Conservation (phyloP, 2,797 vertebrate species). For the Crocidura indochinensis region DNA sequence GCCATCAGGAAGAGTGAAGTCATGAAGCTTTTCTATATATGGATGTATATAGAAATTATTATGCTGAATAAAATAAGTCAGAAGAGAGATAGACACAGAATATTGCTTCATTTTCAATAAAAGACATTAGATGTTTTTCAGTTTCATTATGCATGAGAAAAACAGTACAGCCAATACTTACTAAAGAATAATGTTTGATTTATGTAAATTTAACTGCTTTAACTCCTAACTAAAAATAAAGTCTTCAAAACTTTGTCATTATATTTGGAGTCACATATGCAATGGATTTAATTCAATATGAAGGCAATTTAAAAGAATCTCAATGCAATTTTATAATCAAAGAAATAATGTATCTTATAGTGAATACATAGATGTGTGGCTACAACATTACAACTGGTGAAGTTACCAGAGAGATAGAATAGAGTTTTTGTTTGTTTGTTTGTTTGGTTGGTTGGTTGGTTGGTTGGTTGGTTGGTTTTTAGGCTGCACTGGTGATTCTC, state of each 20-base stretch:
- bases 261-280: conserved; percentile 11
- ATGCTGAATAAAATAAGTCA: too few relatives aligned
- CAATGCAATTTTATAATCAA: conserved; percentile 16
- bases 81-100: too few relatives aligned
- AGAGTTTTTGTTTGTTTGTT: too few relatives aligned
- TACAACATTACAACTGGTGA: not conserved
- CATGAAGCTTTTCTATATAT: too few relatives aligned
- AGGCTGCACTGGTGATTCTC: too few relatives aligned
- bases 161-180: not conserved
- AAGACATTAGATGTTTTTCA: not conserved
- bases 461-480: too few relatives aligned
- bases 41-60: too few relatives aligned
- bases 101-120: not conserved
- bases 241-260: not conserved
- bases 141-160: not conserved
- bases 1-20: too few relatives aligned
- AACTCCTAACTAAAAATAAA: not conserved
- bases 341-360: conserved; percentile 5
- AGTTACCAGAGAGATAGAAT: too few relatives aligned
- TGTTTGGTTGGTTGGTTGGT: too few relatives aligned
- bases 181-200: not conserved
- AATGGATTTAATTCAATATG: not conserved
- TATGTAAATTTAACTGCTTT: not conserved
- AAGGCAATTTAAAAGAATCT: not conserved
- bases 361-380: not conserved